Conservation (phyloP, 2,888 invertebrate species). For the Physocephala rufipes region DNA sequence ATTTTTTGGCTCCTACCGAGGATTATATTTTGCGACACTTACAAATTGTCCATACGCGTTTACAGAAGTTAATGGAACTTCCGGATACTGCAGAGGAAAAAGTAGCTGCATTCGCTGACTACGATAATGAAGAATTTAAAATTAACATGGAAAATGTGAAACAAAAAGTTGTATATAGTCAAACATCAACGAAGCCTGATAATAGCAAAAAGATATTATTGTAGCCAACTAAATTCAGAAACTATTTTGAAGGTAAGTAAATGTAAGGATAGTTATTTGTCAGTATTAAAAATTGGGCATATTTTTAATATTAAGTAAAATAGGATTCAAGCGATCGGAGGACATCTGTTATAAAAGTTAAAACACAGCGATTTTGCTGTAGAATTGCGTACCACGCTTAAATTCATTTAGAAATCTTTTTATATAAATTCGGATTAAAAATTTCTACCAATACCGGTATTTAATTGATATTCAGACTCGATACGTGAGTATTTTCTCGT, state of each 20-base stretch:
- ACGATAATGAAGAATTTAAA: conserved; percentile 62
- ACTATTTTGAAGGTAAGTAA: background rate
- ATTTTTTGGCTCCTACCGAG: conserved; percentile 85
- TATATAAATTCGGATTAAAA: too few species aligned
- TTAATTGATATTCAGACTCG: too few species aligned
- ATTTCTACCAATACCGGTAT: too few species aligned
- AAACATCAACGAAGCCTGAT: conserved; percentile 17
- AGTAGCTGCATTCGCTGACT: conserved; percentile 60
- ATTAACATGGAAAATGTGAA: conserved; percentile 22
- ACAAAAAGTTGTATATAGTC: background rate
- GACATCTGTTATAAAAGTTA: too few species aligned
- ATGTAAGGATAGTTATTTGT: conserved; percentile 9
- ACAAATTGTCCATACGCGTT: conserved; percentile 74
- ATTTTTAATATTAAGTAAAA: too few species aligned
- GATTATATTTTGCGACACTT: conserved; percentile 92
- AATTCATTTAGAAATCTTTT: too few species aligned
- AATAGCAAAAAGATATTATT: conserved; percentile 12
- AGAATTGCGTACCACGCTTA: too few species aligned
- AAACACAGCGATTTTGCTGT: too few species aligned
- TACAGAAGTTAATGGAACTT: conserved; percentile 59
- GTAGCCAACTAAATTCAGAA: conserved; percentile 21
- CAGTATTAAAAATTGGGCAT: too few species aligned
- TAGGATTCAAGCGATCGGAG: too few species aligned
- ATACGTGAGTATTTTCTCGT: too few species aligned
- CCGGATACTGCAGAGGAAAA: conserved; percentile 61